Evolutionary conservation across 2,888 invertebrate species (phyloP).

Genomic region (Oxytorus armatus): DNA sequence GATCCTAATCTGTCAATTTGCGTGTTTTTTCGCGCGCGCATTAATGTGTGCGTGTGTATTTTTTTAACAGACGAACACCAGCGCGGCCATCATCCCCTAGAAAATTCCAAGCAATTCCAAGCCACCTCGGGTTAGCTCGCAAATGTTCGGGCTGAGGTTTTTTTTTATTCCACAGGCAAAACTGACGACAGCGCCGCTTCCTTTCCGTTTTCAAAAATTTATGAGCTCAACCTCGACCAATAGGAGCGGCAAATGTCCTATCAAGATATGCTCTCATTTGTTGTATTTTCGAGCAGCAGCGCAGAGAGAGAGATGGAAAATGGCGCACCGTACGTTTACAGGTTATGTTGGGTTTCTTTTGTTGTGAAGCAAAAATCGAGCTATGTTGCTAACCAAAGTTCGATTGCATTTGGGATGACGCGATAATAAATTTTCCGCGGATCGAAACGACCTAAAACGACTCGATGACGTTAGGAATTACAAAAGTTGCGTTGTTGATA

Average conservation of each 20-base stretch:
- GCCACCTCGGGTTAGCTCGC: constrained; percentile 52
- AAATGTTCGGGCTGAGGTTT: constrained; percentile 35
- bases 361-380: constrained; percentile 28
- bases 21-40: background rate
- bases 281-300: background rate
- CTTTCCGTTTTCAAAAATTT: constrained; percentile 49
- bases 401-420: background rate
- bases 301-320: constrained; percentile 15
- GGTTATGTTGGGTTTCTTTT: constrained; percentile 35
- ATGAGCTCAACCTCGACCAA: constrained; percentile 22
- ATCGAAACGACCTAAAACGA: too few relatives aligned
- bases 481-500: too few relatives aligned
- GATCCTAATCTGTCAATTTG: constrained; percentile 46
- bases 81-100: constrained; percentile 32
- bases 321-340: constrained; percentile 15
- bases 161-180: constrained; percentile 10
- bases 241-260: constrained; percentile 12
- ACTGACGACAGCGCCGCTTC: constrained; percentile 56
- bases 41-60: constrained; percentile 23
- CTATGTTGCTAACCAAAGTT: constrained; percentile 50
- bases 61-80: constrained; percentile 42
- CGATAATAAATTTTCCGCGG: too few relatives aligned
- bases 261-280: constrained; percentile 39
- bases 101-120: constrained; percentile 51
- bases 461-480: too few relatives aligned